phyloP scores from a whole-genome alignment of 2,797 vertebrate species.

The Lepus oiostolus region DNA sequence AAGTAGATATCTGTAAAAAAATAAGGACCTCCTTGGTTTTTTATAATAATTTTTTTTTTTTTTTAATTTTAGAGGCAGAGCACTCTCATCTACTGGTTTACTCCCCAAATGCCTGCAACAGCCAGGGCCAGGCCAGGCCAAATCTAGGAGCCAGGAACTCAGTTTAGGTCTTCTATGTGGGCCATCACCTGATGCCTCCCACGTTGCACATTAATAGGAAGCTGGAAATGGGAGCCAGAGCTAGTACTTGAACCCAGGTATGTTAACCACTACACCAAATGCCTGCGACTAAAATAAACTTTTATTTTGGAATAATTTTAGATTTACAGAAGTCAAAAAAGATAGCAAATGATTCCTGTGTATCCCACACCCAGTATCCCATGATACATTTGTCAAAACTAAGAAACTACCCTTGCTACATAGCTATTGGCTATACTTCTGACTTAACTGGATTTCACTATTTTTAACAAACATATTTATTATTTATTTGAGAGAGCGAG shows the following conservation, averaged over 20 bases:
- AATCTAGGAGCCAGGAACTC: too few relatives aligned
- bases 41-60: neutral
- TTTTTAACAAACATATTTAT: neutral
- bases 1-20: slow-evolving; percentile 27
- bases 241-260: neutral
- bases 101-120: too few relatives aligned
- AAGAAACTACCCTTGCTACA: neutral
- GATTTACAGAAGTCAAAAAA: slow-evolving; percentile 28
- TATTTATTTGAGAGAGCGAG: too few relatives aligned
- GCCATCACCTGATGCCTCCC: too few relatives aligned
- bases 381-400: neutral
- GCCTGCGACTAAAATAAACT: neutral
- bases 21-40: neutral
- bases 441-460: neutral
- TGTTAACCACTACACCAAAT: too few relatives aligned
- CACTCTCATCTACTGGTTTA: too few relatives aligned
- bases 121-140: too few relatives aligned
- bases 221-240: too few relatives aligned
- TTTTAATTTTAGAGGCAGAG: too few relatives aligned
- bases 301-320: slow-evolving; percentile 24
- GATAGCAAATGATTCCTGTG: neutral
- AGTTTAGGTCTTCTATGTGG: too few relatives aligned
- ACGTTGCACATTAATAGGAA: too few relatives aligned
- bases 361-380: neutral
- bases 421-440: neutral